Evolutionary conservation across 2,888 invertebrate species (phyloP).

Genomic region (Brenthis ino): DNA sequence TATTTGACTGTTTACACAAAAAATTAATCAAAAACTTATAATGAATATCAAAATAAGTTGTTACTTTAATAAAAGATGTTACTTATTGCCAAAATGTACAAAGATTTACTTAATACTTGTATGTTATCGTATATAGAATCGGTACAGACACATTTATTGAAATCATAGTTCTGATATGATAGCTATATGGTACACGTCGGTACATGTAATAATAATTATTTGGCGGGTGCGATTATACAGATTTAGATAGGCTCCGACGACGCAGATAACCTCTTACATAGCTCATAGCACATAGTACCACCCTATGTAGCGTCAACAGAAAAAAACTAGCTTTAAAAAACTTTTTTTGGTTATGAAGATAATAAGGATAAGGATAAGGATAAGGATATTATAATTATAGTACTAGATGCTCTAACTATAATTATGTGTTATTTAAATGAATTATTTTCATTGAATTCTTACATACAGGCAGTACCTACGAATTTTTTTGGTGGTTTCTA

Average conservation of each 20-base stretch:
- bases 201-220: slow-evolving; percentile 78
- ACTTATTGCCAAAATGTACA: slow-evolving; percentile 11
- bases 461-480: no score
- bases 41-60: background rate
- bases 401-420: no score
- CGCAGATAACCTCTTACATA: slow-evolving; percentile 81
- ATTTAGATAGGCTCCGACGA: slow-evolving; percentile 77
- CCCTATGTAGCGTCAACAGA: slow-evolving; percentile 60
- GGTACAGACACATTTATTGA: slow-evolving; percentile 31
- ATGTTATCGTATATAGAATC: slow-evolving; percentile 26
- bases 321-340: slow-evolving; percentile 13
- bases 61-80: slow-evolving; percentile 7
- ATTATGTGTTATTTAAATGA: no score
- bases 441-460: no score
- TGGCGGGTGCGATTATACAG: slow-evolving; percentile 79
- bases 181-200: slow-evolving; percentile 36
- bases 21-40: no score
- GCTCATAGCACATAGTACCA: slow-evolving; percentile 78
- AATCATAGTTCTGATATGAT: slow-evolving; percentile 29
- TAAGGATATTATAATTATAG: no score
- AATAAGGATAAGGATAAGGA: no score
- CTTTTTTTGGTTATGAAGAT: no score
- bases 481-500: no score
- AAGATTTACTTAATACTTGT: slow-evolving; percentile 12
- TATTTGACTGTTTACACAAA: no score